Conservation (phyloP, 37 sponge, comb jelly and placozoan species). For the Chondrilla cf. caribensis region DNA sequence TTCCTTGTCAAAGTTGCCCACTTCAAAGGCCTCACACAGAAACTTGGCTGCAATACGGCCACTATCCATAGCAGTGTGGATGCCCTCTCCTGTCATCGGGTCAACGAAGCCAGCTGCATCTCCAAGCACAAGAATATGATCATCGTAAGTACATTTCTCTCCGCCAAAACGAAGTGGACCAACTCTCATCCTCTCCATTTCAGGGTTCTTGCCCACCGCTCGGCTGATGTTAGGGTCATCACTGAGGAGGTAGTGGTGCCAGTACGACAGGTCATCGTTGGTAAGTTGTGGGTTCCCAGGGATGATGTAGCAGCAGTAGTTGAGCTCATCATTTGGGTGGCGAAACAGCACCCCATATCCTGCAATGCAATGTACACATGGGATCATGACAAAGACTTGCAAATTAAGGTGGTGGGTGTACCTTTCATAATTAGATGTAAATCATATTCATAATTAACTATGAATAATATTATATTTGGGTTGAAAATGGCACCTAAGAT, state of each 20-base stretch:
- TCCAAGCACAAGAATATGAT: constrained; percentile 57
- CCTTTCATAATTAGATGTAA: no score
- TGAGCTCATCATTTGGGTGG: constrained; percentile 48
- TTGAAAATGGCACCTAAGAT: no score
- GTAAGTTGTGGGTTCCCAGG: constrained; percentile 65
- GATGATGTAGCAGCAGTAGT: constrained; percentile 54
- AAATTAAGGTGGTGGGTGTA: neutral
- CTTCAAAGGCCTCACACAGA: constrained; percentile 46
- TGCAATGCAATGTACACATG: constrained; percentile 7
- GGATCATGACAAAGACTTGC: neutral
- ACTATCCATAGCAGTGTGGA: constrained; percentile 57
- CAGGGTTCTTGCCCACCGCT: constrained; percentile 39
- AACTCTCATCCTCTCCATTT: constrained; percentile 53
- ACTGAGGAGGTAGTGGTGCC: constrained; percentile 54
- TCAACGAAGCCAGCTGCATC: constrained; percentile 69
- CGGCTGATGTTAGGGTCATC: constrained; percentile 48
- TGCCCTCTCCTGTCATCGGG: constrained; percentile 72
- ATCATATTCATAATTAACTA: no score
- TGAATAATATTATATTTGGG: no score
- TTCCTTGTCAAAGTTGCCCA: constrained; percentile 59
- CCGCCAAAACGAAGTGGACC: constrained; percentile 48
- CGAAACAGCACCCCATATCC: constrained; percentile 53
- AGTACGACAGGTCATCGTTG: constrained; percentile 35
- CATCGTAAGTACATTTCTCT: constrained; percentile 41
- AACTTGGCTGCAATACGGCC: constrained; percentile 46